A percentile compares a stretch with the other conserved stretches of the same genome.
These are phyloP conservation scores for Hylaeus anthracinus DNA, from an alignment of 1,140 invertebrate species.

Conservation along the genomic window DNA sequence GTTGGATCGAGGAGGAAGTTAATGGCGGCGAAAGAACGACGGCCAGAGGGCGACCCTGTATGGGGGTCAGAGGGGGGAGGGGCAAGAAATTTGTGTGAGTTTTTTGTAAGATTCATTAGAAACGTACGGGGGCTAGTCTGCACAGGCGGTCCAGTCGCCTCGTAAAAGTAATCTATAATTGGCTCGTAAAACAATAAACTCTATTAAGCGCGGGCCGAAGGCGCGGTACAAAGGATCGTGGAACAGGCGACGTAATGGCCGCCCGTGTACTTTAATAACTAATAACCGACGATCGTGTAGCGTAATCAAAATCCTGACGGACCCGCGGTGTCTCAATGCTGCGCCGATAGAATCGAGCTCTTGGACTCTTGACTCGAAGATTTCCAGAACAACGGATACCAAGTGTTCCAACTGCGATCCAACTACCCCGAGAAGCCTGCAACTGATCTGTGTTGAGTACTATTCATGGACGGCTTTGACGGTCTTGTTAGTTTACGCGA, in stretches of 20 bases:
- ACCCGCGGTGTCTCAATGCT: constrained; percentile 35
- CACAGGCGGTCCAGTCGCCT: constrained; percentile 54
- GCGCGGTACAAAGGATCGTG: constrained; percentile 14
- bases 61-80: not conserved
- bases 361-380: not conserved
- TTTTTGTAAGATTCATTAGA: constrained; percentile 72
- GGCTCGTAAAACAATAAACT: constrained; percentile 79
- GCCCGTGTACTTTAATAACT: constrained; percentile 53
- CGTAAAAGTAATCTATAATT: constrained; percentile 78
- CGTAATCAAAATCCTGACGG: constrained; percentile 36
- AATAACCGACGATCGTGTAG: constrained; percentile 58
- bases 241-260: too few relatives aligned
- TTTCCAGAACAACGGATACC: not conserved
- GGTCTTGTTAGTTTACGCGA: too few relatives aligned
- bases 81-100: constrained; percentile 62
- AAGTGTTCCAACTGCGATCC: not conserved
- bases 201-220: constrained; percentile 69
- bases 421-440: too few relatives aligned
- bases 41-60: not conserved
- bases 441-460: too few relatives aligned
- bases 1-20: constrained; percentile 57
- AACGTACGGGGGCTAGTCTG: constrained; percentile 48
- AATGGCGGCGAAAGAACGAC: constrained; percentile 33
- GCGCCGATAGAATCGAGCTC: constrained; percentile 11
- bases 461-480: too few relatives aligned